phyloP scores from a whole-genome alignment of 2,113 vertebrate species.

The Tachuris rubrigastra region DNA sequence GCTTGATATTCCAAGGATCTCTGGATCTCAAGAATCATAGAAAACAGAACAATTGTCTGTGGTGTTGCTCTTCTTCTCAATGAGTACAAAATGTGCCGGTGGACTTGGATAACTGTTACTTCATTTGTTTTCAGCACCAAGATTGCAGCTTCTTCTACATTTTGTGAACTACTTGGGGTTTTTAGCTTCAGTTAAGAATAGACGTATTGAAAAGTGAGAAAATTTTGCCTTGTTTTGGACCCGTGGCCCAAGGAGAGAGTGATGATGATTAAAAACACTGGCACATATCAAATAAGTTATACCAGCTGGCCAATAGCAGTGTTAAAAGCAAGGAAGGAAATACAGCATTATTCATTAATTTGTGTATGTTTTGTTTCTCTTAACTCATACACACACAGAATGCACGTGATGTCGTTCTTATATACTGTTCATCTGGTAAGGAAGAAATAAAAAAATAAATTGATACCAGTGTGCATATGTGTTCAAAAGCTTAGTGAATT shows the following conservation, averaged over 20 bases:
- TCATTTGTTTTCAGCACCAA: neutral
- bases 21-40: neutral
- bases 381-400: neutral
- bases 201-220: neutral
- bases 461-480: constrained; percentile 49
- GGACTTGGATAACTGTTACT: neutral
- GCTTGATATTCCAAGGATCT: neutral
- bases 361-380: neutral
- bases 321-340: neutral
- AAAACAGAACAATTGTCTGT: neutral
- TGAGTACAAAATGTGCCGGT: neutral
- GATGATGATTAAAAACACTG: neutral
- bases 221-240: neutral
- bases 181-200: neutral
- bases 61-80: neutral
- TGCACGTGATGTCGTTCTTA: neutral
- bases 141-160: neutral
- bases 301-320: neutral
- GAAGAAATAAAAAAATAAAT: constrained; percentile 58
- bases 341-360: neutral
- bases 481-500: constrained; percentile 70
- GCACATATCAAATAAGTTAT: neutral
- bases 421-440: constrained; percentile 66
- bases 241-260: neutral
- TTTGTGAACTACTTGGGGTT: neutral